Percentiles rank a stretch among this genome's conserved stretches.
These are phyloP conservation scores for Anseranas semipalmata DNA, from an alignment of 2,113 vertebrate genomes.

Conservation along the genomic window DNA sequence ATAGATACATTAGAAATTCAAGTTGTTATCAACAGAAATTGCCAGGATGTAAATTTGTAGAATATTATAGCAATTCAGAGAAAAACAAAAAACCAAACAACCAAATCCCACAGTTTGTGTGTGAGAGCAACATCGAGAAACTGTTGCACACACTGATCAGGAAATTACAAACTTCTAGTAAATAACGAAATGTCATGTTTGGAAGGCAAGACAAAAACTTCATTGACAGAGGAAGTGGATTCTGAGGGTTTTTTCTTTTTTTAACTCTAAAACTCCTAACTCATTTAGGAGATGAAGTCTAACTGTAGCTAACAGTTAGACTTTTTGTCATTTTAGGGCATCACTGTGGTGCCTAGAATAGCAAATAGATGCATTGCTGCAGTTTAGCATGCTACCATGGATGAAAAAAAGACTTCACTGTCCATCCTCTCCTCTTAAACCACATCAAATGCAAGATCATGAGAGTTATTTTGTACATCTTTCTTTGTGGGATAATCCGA, in stretches of 20 bases:
- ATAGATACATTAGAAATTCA: neutral
- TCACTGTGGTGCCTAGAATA: neutral
- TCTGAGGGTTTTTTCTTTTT: neutral
- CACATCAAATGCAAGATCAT: neutral
- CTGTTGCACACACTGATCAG: neutral
- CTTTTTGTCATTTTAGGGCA: neutral
- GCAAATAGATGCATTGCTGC: neutral
- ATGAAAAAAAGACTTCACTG: neutral
- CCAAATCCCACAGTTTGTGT: neutral
- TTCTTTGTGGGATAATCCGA: neutral
- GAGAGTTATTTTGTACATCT: neutral
- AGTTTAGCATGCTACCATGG: neutral
- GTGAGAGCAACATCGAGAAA: neutral
- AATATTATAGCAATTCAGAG: neutral
- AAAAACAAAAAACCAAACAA: neutral
- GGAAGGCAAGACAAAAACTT: neutral
- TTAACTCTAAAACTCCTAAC: neutral
- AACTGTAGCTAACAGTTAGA: neutral
- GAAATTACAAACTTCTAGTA: neutral
- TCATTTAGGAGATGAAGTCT: neutral
- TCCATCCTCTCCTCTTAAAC: neutral
- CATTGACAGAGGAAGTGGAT: neutral
- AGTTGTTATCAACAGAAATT: neutral
- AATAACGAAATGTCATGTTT: neutral
- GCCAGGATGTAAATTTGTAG: neutral